Conservation (phyloP, 2,797 vertebrate species). For the Botia almorhae region DNA sequence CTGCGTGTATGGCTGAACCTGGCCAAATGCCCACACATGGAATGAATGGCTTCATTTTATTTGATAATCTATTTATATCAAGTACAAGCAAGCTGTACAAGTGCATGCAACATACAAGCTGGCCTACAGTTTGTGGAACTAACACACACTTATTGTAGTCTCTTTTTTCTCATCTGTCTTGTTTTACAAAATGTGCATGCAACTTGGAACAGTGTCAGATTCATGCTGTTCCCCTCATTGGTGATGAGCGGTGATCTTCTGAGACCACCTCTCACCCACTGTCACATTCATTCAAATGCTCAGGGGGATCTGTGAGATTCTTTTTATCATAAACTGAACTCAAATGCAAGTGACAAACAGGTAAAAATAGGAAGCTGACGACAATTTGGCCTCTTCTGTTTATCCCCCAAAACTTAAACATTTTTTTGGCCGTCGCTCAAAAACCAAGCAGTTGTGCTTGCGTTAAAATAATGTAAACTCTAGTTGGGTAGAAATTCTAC, state of each 20-base stretch:
- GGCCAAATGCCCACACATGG: constrained; percentile 87
- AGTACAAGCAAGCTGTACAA: constrained; percentile 99
- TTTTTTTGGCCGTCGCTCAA: constrained; percentile 71
- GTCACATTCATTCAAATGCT: constrained; percentile 55
- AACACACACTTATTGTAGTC: constrained; percentile 88
- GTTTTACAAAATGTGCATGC: constrained; percentile 96
- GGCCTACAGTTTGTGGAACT: constrained; percentile 94
- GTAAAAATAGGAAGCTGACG: constrained; percentile 51
- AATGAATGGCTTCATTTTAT: constrained; percentile 97
- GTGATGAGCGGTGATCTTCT: constrained; percentile 69
- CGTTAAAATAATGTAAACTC: constrained; percentile 68
- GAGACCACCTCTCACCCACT: constrained; percentile 52
- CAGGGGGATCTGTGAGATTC: constrained; percentile 27
- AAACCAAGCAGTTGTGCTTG: constrained; percentile 92
- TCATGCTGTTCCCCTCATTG: constrained; percentile 93
- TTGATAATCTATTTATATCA: constrained; percentile 91
- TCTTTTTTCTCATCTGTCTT: constrained; percentile 81
- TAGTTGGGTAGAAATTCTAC: constrained; percentile 52
- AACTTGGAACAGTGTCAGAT: constrained; percentile 90
- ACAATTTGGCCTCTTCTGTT: constrained; percentile 60
- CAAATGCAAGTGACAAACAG: constrained; percentile 39
- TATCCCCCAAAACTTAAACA: constrained; percentile 46
- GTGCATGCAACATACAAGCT: constrained; percentile 99
- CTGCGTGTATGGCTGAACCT: constrained; percentile 80
- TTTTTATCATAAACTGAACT: constrained; percentile 33